Evolutionary conservation across 2,113 vertebrate species (phyloP).

Genomic region (Labeo catla): DNA sequence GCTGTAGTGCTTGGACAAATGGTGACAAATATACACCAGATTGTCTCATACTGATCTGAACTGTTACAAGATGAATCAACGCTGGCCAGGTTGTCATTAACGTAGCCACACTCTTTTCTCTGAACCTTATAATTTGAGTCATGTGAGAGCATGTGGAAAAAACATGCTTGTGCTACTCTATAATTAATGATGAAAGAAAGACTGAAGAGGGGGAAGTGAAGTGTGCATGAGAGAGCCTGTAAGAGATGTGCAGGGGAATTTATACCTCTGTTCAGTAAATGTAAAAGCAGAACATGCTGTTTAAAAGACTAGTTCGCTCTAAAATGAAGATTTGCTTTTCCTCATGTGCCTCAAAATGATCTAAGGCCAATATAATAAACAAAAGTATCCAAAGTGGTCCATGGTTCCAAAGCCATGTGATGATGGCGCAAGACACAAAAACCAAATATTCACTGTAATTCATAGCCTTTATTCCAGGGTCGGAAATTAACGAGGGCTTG

Average conservation of each 20-base stretch:
- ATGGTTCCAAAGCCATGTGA: no score
- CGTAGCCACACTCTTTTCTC: background rate
- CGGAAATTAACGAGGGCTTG: no score
- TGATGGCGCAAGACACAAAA: no score
- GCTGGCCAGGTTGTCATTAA: background rate
- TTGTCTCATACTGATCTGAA: slow-evolving; percentile 9
- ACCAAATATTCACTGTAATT: no score
- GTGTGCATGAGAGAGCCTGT: background rate
- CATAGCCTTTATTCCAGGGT: no score
- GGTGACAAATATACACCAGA: background rate
- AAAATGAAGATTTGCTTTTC: background rate
- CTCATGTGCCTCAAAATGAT: background rate
- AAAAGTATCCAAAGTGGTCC: no score
- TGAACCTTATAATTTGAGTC: slow-evolving; percentile 21
- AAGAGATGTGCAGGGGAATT: background rate
- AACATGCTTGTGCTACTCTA: background rate
- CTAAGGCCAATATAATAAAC: no score
- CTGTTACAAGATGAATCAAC: background rate
- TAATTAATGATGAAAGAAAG: slow-evolving; percentile 9
- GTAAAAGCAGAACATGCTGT: background rate
- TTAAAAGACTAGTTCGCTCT: background rate
- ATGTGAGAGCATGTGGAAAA: background rate
- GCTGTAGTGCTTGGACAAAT: background rate
- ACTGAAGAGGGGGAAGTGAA: background rate
- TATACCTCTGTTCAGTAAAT: background rate